Base-by-base conservation (phyloP, 2,113 vertebrate genomes). In the Neogale vison region DNA sequence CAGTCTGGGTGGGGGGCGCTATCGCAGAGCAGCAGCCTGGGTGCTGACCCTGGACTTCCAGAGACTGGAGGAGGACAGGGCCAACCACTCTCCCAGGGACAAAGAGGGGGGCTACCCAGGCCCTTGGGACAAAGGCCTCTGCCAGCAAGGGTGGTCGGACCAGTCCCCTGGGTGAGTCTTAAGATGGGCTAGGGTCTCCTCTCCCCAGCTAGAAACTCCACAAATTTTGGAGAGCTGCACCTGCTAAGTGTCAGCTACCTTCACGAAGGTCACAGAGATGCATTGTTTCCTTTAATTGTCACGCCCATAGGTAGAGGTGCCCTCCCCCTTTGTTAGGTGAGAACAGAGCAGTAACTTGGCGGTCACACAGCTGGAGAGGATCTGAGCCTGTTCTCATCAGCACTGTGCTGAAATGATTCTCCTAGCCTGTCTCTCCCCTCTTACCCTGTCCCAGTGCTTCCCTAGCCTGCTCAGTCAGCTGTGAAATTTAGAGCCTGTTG, bases 21-120 rank as follows among this genome's bases (percentile, higher is more conserved):
- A 99, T 99, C 93, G 92, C 99, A 97, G 99, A 99, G 87, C 99
- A 99, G 39, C 98, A 99, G 0, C 99, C 99, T 0, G 97, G 99
- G 99, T 99, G 96, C 99, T 99, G 79, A 99, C 99, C 87, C 99
- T 99, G 98, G 99, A 99, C 98, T 99, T 99, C 98, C 97, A 92
- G 97, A 99, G 99, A 98, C 99, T 99, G 39, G 99, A 99, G 36
- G 98, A 98, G 0, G 99, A 99, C 95, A 88, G 99, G 63, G 99
- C 99, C 97, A 99, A 99, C 99, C 98, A 99, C 98, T 97, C 99
- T 99, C 92, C 99, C 99, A 0, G 99, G 99, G 98, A 99, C 20
- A 99, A 99, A 29, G 71, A 98, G 42, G 98, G 17, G 93, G 97
- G 97, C 34, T 97, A 97, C 81, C 95, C 97, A 85, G 14, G 15